Conservation (phyloP, 2,797 vertebrate genomes). For the Acestrorhynchus altus region DNA sequence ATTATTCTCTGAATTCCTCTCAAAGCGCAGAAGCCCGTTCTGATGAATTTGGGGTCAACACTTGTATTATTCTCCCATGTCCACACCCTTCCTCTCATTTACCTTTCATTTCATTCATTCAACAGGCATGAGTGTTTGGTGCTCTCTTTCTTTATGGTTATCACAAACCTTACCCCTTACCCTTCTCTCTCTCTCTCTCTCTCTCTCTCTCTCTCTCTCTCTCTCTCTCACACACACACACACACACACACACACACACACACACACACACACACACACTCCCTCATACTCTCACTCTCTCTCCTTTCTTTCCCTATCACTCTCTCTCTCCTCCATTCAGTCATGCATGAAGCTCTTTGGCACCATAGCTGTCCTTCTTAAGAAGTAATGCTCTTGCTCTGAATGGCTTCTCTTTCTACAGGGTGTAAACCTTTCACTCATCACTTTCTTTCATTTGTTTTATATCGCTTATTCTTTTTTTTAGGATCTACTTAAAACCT, state of each 20-base stretch:
- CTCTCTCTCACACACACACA: not conserved
- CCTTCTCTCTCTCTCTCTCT: not conserved
- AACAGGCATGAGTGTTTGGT: not conserved
- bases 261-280: not conserved
- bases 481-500: constrained; percentile 24
- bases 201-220: not conserved
- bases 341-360: constrained; percentile 28
- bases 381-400: constrained; percentile 2
- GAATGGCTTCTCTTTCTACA: constrained; percentile 5
- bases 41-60: not conserved
- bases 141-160: no score
- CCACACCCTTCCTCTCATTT: not conserved
- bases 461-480: not conserved
- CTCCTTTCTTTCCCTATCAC: not conserved
- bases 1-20: not conserved
- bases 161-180: not conserved
- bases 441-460: not conserved
- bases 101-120: not conserved
- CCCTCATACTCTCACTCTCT: not conserved
- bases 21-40: not conserved
- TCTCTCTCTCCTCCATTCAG: constrained; percentile 3
- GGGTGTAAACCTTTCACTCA: not conserved
- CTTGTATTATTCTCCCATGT: not conserved
- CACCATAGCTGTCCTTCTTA: not conserved
- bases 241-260: no score